phyloP scores from a whole-genome alignment of 2,113 vertebrate genomes.

The Xiphophorus hellerii region DNA sequence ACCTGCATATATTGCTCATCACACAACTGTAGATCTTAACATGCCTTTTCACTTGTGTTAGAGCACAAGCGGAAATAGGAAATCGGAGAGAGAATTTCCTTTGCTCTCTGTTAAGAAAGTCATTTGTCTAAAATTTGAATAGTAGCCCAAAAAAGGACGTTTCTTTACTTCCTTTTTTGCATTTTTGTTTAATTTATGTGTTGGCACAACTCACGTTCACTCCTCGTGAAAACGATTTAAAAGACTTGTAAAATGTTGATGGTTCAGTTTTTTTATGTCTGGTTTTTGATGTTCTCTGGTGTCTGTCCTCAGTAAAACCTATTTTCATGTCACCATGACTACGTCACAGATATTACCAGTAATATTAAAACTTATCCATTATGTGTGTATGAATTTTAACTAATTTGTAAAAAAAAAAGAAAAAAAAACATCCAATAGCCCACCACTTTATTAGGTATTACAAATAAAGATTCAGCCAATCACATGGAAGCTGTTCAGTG shows the following conservation, averaged over 20 bases:
- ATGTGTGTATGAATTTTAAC: too few species aligned
- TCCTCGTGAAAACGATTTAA: background rate
- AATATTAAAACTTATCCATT: too few species aligned
- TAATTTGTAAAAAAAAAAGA: too few species aligned
- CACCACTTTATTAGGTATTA: background rate
- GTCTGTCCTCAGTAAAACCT: background rate
- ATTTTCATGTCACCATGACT: background rate
- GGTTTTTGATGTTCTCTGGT: background rate
- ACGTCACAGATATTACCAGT: too few species aligned
- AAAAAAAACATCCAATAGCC: background rate
- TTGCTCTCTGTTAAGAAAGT: conserved; percentile 7
- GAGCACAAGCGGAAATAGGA: conserved; percentile 5
- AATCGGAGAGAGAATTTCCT: conserved; percentile 14
- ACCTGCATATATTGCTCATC: conserved; percentile 14
- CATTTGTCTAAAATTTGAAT: conserved; percentile 55
- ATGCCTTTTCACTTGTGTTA: background rate
- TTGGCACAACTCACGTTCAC: background rate
- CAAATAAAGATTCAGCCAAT: too few species aligned
- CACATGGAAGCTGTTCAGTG: too few species aligned
- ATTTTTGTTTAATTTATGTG: background rate
- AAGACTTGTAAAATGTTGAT: background rate
- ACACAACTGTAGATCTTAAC: background rate
- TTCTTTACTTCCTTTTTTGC: conserved; percentile 1
- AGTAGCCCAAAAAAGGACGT: background rate
- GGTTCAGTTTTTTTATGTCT: background rate